Base-by-base conservation (phyloP, 2,888 invertebrate species). In the Lasioglossum figueresi region DNA sequence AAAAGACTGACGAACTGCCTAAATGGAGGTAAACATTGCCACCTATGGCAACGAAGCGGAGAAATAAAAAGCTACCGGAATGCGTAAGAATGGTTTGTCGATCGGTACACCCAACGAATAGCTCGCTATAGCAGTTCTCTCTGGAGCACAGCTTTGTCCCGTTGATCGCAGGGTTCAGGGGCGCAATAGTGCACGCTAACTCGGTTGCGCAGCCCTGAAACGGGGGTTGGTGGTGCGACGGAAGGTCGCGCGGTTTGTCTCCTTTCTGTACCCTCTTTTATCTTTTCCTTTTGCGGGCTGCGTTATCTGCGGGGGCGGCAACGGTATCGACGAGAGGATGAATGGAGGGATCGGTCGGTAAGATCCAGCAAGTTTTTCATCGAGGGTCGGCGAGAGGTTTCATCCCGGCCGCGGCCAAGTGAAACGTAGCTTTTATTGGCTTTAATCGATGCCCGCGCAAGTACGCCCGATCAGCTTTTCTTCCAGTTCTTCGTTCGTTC, bases 401-500 rank as follows among this genome's bases (percentile, higher is more conserved):
- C 40, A 37, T 77, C 63, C 27, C 66, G 31, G 48, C 56, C 73
- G 19, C 66, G 34, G 45, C 45, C 73, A 16, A 82, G 45, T 34
- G 72, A 77, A 82, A 77, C 6, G 77, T 31, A 73, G 82, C 83
- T 59, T 77, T 56, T 82, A 82, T 82, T 77, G 73, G 40, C 73
- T 82, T 73, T 73, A 83, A 84, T 84, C 68, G 82, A 77, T 82
- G 27, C 37, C 5, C 19, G n/a, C 23, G 43, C 45, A 27, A 16
- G 43, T 31, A 52, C 27, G n/a, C 2, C 5, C 31, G 31, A 19
- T 10, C n/a, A 23, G 37, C 0, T 40, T 48, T 14, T 48, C 45
- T 3, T 16, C 52, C 27, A 40, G 59, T 75, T 75, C 40, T 56
- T 31, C 31, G 4, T 31, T 3, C 27, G 27, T 45, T 8, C 27